Evolutionary conservation across 2,113 vertebrate genomes (phyloP).

Genomic region (Hippocampus mohnikei): DNA sequence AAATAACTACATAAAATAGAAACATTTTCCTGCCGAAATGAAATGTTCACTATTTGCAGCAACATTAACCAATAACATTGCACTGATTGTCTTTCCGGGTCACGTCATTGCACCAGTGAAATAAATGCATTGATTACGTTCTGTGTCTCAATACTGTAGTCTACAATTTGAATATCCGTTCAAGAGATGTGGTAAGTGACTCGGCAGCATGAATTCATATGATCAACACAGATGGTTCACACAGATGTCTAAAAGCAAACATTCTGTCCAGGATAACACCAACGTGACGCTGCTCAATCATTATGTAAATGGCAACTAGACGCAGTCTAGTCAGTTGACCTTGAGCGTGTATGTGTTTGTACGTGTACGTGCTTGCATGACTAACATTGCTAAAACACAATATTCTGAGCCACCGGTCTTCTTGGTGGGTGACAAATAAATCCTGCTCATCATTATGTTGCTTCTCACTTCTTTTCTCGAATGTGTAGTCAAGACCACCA

Average conservation of each 20-base stretch:
- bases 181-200: slow-evolving; percentile 5
- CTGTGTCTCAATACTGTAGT: background rate
- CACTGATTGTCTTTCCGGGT: background rate
- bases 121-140: background rate
- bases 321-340: slow-evolving; percentile 29
- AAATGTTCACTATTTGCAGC: background rate
- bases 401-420: slow-evolving; percentile 31
- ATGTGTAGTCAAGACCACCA: background rate
- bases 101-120: background rate
- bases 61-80: background rate
- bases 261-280: slow-evolving; percentile 28
- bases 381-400: slow-evolving; percentile 28
- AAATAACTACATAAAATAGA: background rate
- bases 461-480: background rate
- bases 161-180: background rate
- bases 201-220: slow-evolving; percentile 20
- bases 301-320: slow-evolving; percentile 22
- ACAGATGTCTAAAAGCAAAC: slow-evolving; percentile 42
- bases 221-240: slow-evolving; percentile 34
- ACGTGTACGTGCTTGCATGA: slow-evolving; percentile 5
- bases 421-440: background rate
- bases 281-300: slow-evolving; percentile 17
- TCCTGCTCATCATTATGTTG: slow-evolving; percentile 4
- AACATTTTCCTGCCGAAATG: background rate
- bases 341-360: slow-evolving; percentile 16